phyloP scores from a whole-genome alignment of 2,113 vertebrate species.

The Pterocles gutturalis region DNA sequence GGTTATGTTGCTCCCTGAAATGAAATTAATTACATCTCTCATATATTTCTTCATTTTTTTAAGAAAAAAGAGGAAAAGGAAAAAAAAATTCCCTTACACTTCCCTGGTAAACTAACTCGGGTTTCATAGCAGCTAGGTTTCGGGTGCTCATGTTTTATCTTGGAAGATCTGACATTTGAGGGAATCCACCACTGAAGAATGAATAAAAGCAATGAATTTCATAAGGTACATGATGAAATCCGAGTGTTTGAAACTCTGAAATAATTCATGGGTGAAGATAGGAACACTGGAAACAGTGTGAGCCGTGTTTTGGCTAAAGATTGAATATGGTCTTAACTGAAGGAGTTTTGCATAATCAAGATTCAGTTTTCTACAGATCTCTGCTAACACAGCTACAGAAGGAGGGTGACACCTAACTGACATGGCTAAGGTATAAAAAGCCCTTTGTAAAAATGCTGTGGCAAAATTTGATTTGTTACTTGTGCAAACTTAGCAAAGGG shows the following conservation, averaged over 20 bases:
- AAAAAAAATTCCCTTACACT: not conserved
- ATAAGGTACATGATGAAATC: not conserved
- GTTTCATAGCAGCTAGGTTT: not conserved
- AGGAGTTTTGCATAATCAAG: not conserved
- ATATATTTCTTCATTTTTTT: not conserved
- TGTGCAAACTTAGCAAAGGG: not conserved
- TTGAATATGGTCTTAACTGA: not conserved
- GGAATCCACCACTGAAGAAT: not conserved
- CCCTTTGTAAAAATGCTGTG: not conserved
- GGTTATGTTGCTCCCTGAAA: not conserved
- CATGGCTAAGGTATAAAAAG: not conserved
- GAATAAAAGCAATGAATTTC: not conserved
- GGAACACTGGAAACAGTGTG: not conserved
- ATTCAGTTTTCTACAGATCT: not conserved
- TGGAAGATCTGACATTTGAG: not conserved
- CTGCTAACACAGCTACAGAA: not conserved
- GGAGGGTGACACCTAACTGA: not conserved
- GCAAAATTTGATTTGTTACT: not conserved
- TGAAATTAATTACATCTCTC: not conserved
- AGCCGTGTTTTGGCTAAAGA: not conserved
- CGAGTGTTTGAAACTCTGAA: not conserved
- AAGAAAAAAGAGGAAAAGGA: not conserved
- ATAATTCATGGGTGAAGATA: not conserved
- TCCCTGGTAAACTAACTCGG: not conserved
- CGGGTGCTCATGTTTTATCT: not conserved